Conservation (phyloP, 2,888 invertebrate genomes). For the Amblyteles armatorius region DNA sequence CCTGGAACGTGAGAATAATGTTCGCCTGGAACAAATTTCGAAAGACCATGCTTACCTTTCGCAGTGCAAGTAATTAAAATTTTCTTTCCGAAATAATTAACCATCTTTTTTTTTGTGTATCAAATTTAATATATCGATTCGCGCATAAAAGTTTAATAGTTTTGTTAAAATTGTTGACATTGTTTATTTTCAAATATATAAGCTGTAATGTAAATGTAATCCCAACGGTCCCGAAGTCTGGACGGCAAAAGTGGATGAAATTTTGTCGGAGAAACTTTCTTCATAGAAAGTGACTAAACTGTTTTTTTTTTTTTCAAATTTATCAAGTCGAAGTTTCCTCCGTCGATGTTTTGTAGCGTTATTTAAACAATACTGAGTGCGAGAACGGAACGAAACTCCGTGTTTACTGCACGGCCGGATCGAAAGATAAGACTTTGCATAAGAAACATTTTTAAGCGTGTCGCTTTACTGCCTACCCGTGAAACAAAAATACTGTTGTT, state of each 20-base stretch:
- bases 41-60: not conserved
- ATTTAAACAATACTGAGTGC: not conserved
- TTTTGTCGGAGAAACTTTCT: not conserved
- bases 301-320: too few species aligned
- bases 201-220: too few species aligned
- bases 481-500: not conserved
- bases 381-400: not conserved
- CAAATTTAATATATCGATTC: too few species aligned
- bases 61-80: not conserved
- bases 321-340: not conserved
- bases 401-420: not conserved
- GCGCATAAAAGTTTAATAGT: too few species aligned
- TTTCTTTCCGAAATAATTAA: too few species aligned
- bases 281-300: not conserved
- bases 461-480: not conserved
- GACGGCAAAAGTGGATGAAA: too few species aligned
- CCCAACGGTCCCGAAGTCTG: too few species aligned
- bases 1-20: not conserved
- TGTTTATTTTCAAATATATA: too few species aligned
- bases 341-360: not conserved
- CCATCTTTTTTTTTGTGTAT: too few species aligned
- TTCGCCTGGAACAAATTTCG: not conserved
- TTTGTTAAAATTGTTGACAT: too few species aligned
- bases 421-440: not conserved
- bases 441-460: not conserved